Evolutionary conservation across 2,113 vertebrate genomes (phyloP).

Genomic region (Eonycteris spelaea): DNA sequence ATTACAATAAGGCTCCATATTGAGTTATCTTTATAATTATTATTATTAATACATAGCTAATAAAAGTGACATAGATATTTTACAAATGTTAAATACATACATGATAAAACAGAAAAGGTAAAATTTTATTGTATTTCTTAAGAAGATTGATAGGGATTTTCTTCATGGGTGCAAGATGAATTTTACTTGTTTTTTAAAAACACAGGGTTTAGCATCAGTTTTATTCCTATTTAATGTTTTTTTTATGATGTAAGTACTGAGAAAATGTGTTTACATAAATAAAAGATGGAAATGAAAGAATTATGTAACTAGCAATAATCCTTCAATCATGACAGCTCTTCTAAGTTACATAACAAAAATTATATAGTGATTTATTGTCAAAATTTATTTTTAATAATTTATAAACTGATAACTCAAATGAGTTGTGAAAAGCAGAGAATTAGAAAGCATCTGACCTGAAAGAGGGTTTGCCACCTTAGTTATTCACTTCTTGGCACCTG

Average conservation of each 20-base stretch:
- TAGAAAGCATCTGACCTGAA: neutral
- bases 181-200: neutral
- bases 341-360: neutral
- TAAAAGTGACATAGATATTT: neutral
- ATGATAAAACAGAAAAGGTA: neutral
- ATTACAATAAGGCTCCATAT: neutral
- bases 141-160: neutral
- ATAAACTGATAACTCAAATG: neutral
- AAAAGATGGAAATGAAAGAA: neutral
- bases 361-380: neutral
- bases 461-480: neutral
- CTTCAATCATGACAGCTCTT: neutral
- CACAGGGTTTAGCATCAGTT: neutral
- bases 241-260: neutral
- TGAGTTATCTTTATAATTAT: neutral
- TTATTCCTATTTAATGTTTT: neutral
- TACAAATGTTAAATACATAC: constrained; percentile 5
- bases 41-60: neutral
- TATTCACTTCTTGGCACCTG: neutral
- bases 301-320: neutral
- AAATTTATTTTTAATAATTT: neutral
- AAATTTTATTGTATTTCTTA: neutral
- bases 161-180: neutral
- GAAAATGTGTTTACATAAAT: neutral
- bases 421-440: neutral